phyloP scores from a whole-genome alignment of 2,888 invertebrate genomes.

The Parapristionchus giblindavisi region DNA sequence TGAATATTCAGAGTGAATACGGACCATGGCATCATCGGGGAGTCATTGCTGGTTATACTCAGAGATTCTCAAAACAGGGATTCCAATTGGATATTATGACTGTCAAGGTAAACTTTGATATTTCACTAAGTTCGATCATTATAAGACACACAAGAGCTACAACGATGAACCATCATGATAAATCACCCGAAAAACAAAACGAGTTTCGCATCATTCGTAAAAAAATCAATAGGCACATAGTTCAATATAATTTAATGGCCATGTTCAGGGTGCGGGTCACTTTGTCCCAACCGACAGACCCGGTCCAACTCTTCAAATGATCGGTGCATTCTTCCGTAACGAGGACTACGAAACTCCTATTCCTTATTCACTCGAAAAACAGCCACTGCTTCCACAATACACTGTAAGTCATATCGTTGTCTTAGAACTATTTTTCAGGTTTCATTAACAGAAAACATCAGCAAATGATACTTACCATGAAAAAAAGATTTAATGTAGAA shows the following conservation, averaged over 20 bases:
- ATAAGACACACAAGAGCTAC: no score
- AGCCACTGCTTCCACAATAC: constrained; percentile 54
- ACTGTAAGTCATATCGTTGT: constrained; percentile 44
- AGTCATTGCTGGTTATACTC: constrained; percentile 32
- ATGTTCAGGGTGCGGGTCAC: constrained; percentile 78
- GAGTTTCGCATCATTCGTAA: no score
- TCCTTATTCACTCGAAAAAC: constrained; percentile 47
- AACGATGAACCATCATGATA: no score
- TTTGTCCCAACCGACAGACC: constrained; percentile 85
- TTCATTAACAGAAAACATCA: no score
- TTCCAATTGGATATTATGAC: constrained; percentile 53
- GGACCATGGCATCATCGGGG: constrained; percentile 6
- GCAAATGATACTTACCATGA: no score
- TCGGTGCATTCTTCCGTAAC: constrained; percentile 75
- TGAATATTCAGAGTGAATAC: not conserved
- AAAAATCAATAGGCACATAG: no score
- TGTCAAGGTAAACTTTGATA: constrained; percentile 50
- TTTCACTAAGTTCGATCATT: no score
- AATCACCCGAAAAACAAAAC: no score
- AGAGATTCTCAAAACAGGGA: constrained; percentile 40
- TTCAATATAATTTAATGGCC: not conserved
- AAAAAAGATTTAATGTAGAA: no score
- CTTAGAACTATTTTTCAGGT: no score
- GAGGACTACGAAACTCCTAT: constrained; percentile 50
- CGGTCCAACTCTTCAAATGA: constrained; percentile 80